These are phyloP conservation scores for Bufo bufo DNA, from an alignment of 2,113 vertebrate genomes.

Conservation along the genomic window DNA sequence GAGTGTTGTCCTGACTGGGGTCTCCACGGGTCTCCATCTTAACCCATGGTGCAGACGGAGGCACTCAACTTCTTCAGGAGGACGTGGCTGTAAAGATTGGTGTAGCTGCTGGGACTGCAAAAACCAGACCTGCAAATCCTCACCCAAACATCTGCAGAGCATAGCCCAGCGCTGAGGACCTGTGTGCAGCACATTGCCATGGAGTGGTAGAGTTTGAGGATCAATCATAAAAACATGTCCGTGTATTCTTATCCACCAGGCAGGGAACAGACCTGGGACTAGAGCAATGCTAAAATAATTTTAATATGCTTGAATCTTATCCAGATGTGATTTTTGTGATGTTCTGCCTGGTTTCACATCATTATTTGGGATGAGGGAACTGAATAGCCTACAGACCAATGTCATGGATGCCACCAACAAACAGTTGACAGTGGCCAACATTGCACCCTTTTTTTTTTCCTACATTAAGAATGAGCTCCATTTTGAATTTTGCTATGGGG, in stretches of 20 bases:
- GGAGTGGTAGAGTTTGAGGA: not conserved
- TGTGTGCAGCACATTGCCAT: not conserved
- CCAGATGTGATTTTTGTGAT: not conserved
- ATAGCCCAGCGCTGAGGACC: not conserved
- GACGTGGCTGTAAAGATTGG: not conserved
- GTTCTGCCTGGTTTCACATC: not conserved
- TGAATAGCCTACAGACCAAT: not conserved
- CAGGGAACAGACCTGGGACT: not conserved
- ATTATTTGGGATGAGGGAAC: not conserved
- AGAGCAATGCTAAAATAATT: not conserved
- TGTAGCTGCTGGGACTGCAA: conserved; percentile 13
- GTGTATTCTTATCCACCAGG: not conserved
- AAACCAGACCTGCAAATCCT: not conserved
- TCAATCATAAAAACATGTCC: not conserved
- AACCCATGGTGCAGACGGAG: conserved; percentile 35
- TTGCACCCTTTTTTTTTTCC: too few relatives aligned
- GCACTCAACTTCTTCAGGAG: conserved; percentile 1
- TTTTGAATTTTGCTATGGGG: too few relatives aligned
- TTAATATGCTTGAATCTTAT: not conserved
- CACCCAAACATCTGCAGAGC: conserved; percentile 16
- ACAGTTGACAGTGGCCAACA: too few relatives aligned
- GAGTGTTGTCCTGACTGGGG: conserved; percentile 31
- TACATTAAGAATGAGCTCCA: too few relatives aligned
- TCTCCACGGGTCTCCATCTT: not conserved
- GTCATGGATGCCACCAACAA: not conserved